Evolutionary conservation across 2,888 invertebrate genomes (phyloP), one percentile per base, ranked within the genome.

Genomic region (Drosophila nigricruria): DNA sequence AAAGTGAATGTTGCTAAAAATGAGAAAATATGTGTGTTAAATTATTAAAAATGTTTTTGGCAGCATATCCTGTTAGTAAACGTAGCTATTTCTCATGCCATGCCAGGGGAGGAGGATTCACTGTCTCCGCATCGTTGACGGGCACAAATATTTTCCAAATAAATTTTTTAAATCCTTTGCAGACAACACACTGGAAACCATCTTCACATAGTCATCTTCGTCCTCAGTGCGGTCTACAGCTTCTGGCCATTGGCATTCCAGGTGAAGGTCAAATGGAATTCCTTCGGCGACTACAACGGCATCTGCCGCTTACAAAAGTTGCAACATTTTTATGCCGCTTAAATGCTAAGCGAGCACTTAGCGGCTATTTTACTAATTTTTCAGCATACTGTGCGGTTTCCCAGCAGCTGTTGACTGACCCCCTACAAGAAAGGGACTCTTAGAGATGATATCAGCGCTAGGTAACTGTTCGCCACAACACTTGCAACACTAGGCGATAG

Each of bases 21-120:
- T 82, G 82, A 69, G 78, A 73, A 82, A 82, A 82, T 84, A 78
- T 84, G 81, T 83, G 78, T 78, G 84, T 72, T 80, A 87, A 85
- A 87, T 84, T 87, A 87, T 85, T 85, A 78, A 84, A 87, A 85
- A 87, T 80, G 70, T 82, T 86, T 83, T 81, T 83, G 86, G 79
- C 81, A 84, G 73, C 72, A 85, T 59, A 82, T 82, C 75, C 80
- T 77, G 85, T 82, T 80, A 71, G 75, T 62, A 69, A 79, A 66
- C 73, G 69, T 67, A 85, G 82, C 75, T 71, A 85, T 80, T 85
- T 78, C 69, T 82, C 77, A 70, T 81, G 76, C 50, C 45, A 49
- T 30, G 14, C 30, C 18, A 32, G 8, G 8, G n/a, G 18, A 32
- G 45, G 61, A 30, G 59, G 10, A 52, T 47, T 14, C 62, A 53